These are phyloP conservation scores for Clitarchus hookeri DNA, from an alignment of 2,888 invertebrate genomes.

Conservation along the genomic window DNA sequence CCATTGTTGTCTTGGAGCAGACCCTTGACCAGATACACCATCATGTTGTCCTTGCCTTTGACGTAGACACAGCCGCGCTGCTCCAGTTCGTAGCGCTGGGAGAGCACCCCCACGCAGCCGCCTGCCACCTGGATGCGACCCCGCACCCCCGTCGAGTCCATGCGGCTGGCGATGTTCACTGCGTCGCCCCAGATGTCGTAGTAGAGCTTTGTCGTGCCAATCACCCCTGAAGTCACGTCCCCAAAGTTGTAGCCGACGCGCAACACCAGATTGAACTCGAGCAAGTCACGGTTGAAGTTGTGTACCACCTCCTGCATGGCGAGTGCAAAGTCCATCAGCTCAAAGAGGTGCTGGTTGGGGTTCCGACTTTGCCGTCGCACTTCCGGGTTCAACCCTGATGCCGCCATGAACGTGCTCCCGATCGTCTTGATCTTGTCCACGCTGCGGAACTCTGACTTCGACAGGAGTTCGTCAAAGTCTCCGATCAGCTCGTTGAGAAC, in stretches of 20 bases:
- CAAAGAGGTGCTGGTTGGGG: constrained; percentile 78
- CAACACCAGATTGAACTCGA: constrained; percentile 86
- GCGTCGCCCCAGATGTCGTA: constrained; percentile 99
- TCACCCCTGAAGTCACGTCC: constrained; percentile 94
- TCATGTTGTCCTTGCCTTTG: constrained; percentile 96
- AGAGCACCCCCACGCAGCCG: constrained; percentile 71
- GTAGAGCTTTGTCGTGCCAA: constrained; percentile 93
- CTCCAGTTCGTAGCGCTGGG: constrained; percentile 81
- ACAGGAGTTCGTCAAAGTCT: constrained; percentile 92
- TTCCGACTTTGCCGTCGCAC: constrained; percentile 70
- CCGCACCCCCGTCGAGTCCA: constrained; percentile 94
- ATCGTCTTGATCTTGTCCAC: constrained; percentile 99
- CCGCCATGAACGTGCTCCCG: constrained; percentile 97
- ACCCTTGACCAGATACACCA: constrained; percentile 70
- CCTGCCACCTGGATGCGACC: constrained; percentile 84
- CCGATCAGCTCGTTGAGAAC: constrained; percentile 95
- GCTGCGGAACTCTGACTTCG: constrained; percentile 77
- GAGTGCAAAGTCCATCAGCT: constrained; percentile 91
- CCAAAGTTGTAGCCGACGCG: constrained; percentile 91
- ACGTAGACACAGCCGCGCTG: constrained; percentile 93
- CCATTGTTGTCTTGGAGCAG: constrained; percentile 33
- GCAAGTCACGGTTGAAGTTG: constrained; percentile 85
- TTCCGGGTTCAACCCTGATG: constrained; percentile 88
- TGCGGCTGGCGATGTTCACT: constrained; percentile 94
- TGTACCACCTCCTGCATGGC: constrained; percentile 87